A percentile compares a stretch with the other conserved stretches of the same genome.
These are phyloP conservation scores for Gryllus longicercus DNA, from an alignment of 2,888 invertebrate species.

Conservation along the genomic window DNA sequence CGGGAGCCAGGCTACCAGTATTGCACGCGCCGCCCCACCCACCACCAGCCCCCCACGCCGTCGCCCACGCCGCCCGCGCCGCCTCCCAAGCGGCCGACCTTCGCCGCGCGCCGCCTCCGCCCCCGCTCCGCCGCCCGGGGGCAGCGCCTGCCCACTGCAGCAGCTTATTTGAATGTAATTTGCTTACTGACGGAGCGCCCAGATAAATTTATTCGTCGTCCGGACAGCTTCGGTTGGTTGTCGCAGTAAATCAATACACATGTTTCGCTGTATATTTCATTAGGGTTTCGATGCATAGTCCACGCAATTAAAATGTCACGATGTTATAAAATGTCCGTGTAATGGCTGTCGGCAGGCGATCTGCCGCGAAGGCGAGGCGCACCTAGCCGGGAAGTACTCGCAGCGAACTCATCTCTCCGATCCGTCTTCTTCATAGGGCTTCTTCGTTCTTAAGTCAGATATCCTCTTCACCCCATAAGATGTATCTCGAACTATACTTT, in stretches of 20 bases:
- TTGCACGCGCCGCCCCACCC: neutral
- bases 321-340: neutral
- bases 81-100: neutral
- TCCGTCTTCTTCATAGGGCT: too few species aligned
- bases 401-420: too few species aligned
- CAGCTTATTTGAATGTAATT: slow-evolving; percentile 17
- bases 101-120: neutral
- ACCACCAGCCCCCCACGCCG: neutral
- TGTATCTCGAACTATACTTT: too few species aligned
- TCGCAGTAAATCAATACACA: slow-evolving; percentile 1
- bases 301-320: neutral
- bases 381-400: too few species aligned
- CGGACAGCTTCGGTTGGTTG: slow-evolving; percentile 17
- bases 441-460: too few species aligned
- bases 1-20: slow-evolving; percentile 8
- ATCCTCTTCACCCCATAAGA: too few species aligned
- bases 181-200: neutral
- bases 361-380: too few species aligned
- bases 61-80: neutral
- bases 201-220: neutral
- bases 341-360: too few species aligned
- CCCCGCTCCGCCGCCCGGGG: neutral
- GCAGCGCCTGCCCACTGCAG: neutral
- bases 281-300: neutral
- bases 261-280: neutral